Conservation (phyloP, 53 echinoderm and acorn worm genomes). For the Hippasteria phrygiana region DNA sequence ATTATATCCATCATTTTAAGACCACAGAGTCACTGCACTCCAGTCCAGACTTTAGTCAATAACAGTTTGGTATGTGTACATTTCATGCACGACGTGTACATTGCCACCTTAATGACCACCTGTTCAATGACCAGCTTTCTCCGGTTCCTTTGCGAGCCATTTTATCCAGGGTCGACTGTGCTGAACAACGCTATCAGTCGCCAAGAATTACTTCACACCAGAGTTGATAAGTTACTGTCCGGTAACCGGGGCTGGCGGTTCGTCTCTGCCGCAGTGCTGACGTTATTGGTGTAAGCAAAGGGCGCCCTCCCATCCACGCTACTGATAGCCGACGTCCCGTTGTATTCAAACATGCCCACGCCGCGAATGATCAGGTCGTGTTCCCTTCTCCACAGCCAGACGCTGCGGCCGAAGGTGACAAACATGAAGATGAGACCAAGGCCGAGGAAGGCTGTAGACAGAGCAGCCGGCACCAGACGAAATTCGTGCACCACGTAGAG, state of each 20-base stretch:
- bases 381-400: slow-evolving; percentile 83
- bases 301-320: slow-evolving; percentile 47
- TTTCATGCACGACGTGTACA: no score
- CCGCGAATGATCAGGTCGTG: slow-evolving; percentile 59
- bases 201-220: slow-evolving; percentile 57
- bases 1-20: no score
- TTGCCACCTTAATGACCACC: no score
- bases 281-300: slow-evolving; percentile 47
- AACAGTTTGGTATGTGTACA: no score
- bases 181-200: no score
- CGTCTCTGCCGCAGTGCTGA: background rate
- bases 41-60: no score
- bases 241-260: background rate
- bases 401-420: slow-evolving; percentile 81
- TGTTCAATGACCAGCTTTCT: no score
- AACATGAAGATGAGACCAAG: slow-evolving; percentile 88
- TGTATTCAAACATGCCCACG: slow-evolving; percentile 38
- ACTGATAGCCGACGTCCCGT: slow-evolving; percentile 39
- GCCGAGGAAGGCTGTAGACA: slow-evolving; percentile 84
- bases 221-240: slow-evolving; percentile 60
- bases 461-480: slow-evolving; percentile 80
- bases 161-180: no score
- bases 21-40: no score
- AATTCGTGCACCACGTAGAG: slow-evolving; percentile 71
- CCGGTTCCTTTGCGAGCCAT: no score